Evolutionary conservation across 2,113 vertebrate species (phyloP), one percentile per base, ranked within the genome.

Genomic region (Solenodon paradoxus): DNA sequence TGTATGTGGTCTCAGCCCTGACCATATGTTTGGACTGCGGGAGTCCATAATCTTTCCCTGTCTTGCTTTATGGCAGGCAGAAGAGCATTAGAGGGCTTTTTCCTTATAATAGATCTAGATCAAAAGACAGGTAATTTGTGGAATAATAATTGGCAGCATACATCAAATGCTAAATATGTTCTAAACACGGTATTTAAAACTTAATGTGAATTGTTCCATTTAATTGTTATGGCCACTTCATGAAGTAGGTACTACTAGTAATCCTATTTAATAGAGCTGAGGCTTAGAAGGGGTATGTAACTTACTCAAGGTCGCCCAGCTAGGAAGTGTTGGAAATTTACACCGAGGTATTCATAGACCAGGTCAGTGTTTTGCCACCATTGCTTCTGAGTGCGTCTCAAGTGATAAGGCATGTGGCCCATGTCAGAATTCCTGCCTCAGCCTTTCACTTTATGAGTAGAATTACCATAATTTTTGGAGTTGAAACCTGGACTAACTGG

Each of bases 371-470:
- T n/a, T n/a, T 6, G 24, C 69, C 0, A 15, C 77, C 26, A 2
- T n/a, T 51, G 24, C 22, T 7, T 78, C n/a, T 22, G 30, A 19
- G 9, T 0, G 2, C 45, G 24, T 47, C 30, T 51, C 0, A 2
- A 24, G 1, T 8, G 20, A 51, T 5, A 69, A 71, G 40, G 64
- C 35, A 17, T 35, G 19, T 42, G 20, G 72, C 32, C 9, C 9
- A 4, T 63, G 24, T 74, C 63, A 19, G 71, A 78, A 38, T 79
- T 35, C 26, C 59, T 61, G 20, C 4, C 49, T 92, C 59, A 47
- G 35, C 68, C 30, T n/a, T 79, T 89, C 0, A 13, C 9, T 12
- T 3, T 57, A 17, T 49, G n/a, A n/a, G n/a, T n/a, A n/a, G n/a
- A n/a, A n/a, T n/a, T n/a, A n/a, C n/a, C n/a, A n/a, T n/a, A n/a